phyloP scores from a whole-genome alignment of 2,888 invertebrate genomes.

The Leptopterna dolabrata region DNA sequence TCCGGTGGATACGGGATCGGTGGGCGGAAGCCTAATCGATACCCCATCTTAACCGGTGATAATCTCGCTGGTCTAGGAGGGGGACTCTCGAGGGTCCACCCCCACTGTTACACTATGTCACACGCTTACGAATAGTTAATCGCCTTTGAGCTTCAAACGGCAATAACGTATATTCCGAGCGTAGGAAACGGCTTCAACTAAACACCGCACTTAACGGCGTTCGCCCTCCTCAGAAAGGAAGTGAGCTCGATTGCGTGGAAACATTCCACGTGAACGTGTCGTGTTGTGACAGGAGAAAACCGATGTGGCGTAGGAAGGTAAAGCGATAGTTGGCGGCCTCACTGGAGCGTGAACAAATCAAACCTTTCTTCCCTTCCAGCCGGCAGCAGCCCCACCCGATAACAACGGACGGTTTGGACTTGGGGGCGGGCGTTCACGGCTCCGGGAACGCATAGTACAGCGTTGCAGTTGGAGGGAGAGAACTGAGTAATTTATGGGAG shows the following conservation, averaged over 20 bases:
- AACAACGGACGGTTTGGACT: neutral
- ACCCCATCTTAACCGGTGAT: too few species aligned
- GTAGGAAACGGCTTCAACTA: neutral
- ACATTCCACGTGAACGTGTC: slow-evolving; percentile 8
- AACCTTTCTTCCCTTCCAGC: neutral
- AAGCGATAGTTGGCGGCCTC: neutral
- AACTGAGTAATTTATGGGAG: neutral
- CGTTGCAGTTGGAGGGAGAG: neutral
- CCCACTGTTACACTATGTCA: too few species aligned
- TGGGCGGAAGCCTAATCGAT: too few species aligned
- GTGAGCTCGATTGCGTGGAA: slow-evolving; percentile 2
- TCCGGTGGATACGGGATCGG: too few species aligned
- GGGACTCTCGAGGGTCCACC: too few species aligned
- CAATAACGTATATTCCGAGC: too few species aligned
- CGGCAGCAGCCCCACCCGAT: neutral
- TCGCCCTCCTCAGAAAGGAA: neutral
- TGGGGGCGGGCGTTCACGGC: neutral
- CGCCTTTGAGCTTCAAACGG: neutral
- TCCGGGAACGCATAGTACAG: neutral
- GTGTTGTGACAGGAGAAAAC: slow-evolving; percentile 10
- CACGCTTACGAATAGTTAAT: neutral
- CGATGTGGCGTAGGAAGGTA: neutral
- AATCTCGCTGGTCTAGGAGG: too few species aligned
- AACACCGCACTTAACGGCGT: neutral
- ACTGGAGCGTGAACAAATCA: neutral